phyloP scores from a whole-genome alignment of 1,140 invertebrate species.

The Neodiprion lecontei region DNA sequence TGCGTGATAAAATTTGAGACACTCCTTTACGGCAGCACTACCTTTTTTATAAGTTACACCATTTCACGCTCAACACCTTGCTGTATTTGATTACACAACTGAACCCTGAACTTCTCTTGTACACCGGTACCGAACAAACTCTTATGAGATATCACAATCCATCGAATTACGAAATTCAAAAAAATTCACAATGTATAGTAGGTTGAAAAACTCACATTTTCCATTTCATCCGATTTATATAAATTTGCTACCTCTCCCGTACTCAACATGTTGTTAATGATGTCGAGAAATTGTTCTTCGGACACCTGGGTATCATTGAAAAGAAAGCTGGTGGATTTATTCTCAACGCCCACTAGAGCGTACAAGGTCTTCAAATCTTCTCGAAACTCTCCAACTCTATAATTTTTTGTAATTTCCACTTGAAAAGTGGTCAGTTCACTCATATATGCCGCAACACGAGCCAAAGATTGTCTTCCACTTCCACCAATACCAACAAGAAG shows the following conservation, averaged over 20 bases:
- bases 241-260: constrained; percentile 85
- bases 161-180: too few species aligned
- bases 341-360: constrained; percentile 73
- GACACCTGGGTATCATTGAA: constrained; percentile 85
- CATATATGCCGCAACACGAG: constrained; percentile 78
- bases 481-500: constrained; percentile 86
- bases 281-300: constrained; percentile 84
- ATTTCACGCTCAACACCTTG: too few species aligned
- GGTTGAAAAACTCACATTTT: constrained; percentile 67
- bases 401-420: constrained; percentile 80
- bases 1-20: too few species aligned
- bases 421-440: constrained; percentile 79
- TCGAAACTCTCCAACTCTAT: constrained; percentile 77
- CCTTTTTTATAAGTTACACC: too few species aligned
- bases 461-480: constrained; percentile 83
- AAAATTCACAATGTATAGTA: not conserved
- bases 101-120: too few species aligned
- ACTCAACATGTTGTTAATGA: constrained; percentile 86
- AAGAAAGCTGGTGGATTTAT: constrained; percentile 78
- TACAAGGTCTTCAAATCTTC: constrained; percentile 85
- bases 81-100: too few species aligned
- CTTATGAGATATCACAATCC: too few species aligned
- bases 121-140: too few species aligned
- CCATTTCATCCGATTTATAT: constrained; percentile 84
- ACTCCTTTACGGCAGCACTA: too few species aligned